A percentile compares a stretch with the other conserved stretches of the same genome.
Evolutionary conservation across 2,888 invertebrate species (phyloP).

Genomic region (Spatulosminthurus flaviceps): DNA sequence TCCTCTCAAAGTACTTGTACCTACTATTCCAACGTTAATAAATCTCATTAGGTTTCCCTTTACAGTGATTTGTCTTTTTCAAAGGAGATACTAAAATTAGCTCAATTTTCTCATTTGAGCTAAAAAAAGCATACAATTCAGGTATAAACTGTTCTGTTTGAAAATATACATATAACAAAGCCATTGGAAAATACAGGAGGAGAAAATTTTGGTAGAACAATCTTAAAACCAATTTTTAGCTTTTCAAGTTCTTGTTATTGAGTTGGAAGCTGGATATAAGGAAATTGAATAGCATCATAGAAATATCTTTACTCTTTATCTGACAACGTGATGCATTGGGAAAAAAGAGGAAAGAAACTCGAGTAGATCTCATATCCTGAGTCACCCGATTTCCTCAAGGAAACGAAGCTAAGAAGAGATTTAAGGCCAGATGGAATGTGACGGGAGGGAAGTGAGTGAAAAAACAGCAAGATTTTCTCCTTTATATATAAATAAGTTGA

Average conservation of each 20-base stretch:
- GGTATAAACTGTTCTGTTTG: too few species aligned
- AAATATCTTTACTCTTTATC: not conserved
- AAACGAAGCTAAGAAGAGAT: slow-evolving; percentile 35
- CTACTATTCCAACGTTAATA: too few species aligned
- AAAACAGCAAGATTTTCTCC: not conserved
- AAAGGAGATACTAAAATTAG: too few species aligned
- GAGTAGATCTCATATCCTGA: slow-evolving; percentile 36
- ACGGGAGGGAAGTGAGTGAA: slow-evolving; percentile 31
- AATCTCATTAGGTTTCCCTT: too few species aligned
- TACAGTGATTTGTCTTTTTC: too few species aligned
- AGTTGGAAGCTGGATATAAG: not conserved
- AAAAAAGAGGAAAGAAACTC: not conserved
- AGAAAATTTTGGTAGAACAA: not conserved
- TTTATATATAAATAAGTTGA: not conserved
- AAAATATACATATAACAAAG: too few species aligned
- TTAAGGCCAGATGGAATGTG: slow-evolving; percentile 34
- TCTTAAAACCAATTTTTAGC: slow-evolving; percentile 23
- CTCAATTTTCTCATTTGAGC: too few species aligned
- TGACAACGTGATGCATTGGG: not conserved
- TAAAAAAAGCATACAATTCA: too few species aligned
- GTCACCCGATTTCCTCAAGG: slow-evolving; percentile 20
- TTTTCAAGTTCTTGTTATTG: slow-evolving; percentile 9
- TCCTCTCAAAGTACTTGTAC: too few species aligned
- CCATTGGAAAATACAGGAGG: too few species aligned
- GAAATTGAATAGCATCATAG: not conserved